phyloP scores from a whole-genome alignment of 2,113 vertebrate species.

The Romanogobio albipinnatus region DNA sequence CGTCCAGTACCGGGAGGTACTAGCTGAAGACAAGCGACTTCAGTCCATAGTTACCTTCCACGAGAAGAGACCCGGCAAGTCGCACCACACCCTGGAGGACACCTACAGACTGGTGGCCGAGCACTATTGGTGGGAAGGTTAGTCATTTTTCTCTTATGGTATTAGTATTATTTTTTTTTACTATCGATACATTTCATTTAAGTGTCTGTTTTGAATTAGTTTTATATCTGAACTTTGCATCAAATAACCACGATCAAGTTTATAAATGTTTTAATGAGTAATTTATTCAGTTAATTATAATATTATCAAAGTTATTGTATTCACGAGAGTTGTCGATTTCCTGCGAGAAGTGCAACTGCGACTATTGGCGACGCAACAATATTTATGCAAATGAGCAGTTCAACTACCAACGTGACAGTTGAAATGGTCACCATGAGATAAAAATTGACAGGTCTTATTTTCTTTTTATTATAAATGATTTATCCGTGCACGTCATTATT shows the following conservation, averaged over 20 bases:
- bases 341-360: background rate
- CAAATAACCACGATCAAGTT: background rate
- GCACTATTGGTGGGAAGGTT: slow-evolving; percentile 85
- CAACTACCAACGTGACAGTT: background rate
- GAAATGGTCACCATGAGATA: background rate
- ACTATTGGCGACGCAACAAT: background rate
- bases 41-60: slow-evolving; percentile 77
- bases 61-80: slow-evolving; percentile 65
- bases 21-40: slow-evolving; percentile 72
- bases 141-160: slow-evolving; percentile 24
- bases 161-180: slow-evolving; percentile 23
- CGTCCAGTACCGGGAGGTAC: slow-evolving; percentile 79
- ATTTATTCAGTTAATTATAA: background rate
- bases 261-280: background rate
- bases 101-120: slow-evolving; percentile 81
- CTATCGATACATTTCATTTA: background rate
- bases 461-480: too few relatives aligned
- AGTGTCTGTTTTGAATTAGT: background rate
- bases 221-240: background rate
- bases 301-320: background rate
- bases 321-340: background rate
- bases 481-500: too few relatives aligned
- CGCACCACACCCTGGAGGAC: slow-evolving; percentile 79
- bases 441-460: too few relatives aligned
- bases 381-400: background rate